Conservation (phyloP, 2,113 vertebrate genomes). For the Sus scrofa region DNA sequence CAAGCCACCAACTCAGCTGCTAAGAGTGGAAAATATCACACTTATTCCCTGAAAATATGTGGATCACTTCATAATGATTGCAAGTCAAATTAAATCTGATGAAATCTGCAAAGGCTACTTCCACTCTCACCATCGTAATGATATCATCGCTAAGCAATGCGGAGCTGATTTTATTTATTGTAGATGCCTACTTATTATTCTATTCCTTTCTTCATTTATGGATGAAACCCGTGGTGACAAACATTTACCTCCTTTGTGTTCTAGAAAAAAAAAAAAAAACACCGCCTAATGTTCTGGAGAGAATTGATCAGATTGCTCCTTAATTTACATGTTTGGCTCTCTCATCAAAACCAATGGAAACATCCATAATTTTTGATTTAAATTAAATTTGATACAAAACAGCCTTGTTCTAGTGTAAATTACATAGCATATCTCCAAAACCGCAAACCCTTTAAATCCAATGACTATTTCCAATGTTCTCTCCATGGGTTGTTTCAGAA, state of each 20-base stretch:
- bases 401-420: neutral
- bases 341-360: neutral
- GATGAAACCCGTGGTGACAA: constrained; percentile 26
- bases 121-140: constrained; percentile 6
- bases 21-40: constrained; percentile 58
- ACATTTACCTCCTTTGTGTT: neutral
- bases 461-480: neutral
- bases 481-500: neutral
- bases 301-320: neutral
- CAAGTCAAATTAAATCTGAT: constrained; percentile 62
- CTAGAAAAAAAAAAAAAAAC: neutral
- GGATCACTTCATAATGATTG: constrained; percentile 17
- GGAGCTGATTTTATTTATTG: constrained; percentile 46
- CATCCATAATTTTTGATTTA: constrained; percentile 10
- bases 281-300: neutral
- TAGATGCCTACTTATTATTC: constrained; percentile 52
- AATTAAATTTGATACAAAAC: constrained; percentile 40
- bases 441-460: neutral
- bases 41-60: constrained; percentile 42
- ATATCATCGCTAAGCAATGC: neutral
- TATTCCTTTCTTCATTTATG: constrained; percentile 34
- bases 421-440: neutral
- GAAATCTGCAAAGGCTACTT: constrained; percentile 60
- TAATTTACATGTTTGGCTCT: neutral
- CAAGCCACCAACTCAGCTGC: constrained; percentile 65